A percentile compares a stretch with the other conserved stretches of the same genome.
Evolutionary conservation across 1,140 invertebrate genomes (phyloP).

Genomic region (Drosophila melanica): DNA sequence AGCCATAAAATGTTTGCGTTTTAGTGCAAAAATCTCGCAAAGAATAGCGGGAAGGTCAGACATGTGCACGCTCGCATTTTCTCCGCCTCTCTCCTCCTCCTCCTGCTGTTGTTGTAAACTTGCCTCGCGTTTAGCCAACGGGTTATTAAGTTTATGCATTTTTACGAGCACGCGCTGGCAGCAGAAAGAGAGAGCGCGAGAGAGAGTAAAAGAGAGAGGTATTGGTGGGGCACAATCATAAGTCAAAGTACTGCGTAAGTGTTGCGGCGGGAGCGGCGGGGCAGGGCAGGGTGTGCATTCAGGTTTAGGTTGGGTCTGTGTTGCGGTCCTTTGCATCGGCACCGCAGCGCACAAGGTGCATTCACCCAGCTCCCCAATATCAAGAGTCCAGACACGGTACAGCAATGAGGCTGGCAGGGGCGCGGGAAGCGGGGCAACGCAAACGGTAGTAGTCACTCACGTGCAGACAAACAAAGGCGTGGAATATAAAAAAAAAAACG

Average conservation of each 20-base stretch:
- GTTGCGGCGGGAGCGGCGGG: neutral
- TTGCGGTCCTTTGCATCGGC: conserved; percentile 49
- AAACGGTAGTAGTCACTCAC: conserved; percentile 50
- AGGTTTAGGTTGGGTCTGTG: conserved; percentile 22
- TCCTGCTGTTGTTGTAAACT: neutral
- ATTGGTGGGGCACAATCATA: conserved; percentile 20
- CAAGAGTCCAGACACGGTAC: neutral
- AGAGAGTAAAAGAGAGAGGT: neutral
- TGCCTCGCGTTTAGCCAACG: conserved; percentile 30
- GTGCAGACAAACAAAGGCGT: conserved; percentile 68
- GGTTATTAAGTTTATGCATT: conserved; percentile 54
- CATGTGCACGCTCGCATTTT: neutral
- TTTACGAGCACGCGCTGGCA: conserved; percentile 34
- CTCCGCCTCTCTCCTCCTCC: neutral
- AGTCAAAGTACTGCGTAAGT: conserved; percentile 42
- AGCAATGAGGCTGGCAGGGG: neutral
- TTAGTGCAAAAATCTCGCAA: conserved; percentile 43
- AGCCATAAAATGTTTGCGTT: conserved; percentile 56
- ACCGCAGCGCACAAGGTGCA: conserved; percentile 69
- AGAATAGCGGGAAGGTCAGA: conserved; percentile 57
- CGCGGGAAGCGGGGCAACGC: neutral
- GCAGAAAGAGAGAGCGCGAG: neutral
- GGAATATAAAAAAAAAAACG: conserved; percentile 59
- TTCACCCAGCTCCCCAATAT: conserved; percentile 58
- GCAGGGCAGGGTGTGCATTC: conserved; percentile 11